Percentiles rank a stretch among this genome's conserved stretches.
Evolutionary conservation across 1,140 invertebrate genomes (phyloP).

Genomic region (Paraescarpia echinospica): DNA sequence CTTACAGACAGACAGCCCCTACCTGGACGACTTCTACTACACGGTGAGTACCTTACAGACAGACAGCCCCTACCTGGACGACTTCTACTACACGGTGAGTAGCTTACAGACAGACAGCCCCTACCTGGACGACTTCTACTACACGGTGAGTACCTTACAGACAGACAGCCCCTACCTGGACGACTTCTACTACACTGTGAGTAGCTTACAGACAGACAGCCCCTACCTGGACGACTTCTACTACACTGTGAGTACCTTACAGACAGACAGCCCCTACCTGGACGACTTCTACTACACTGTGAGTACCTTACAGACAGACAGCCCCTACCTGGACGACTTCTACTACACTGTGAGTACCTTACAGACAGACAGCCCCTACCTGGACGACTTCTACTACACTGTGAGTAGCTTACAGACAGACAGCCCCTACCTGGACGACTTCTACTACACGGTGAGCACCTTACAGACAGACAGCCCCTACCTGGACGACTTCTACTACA

Average conservation of each 20-base stretch:
- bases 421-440: constrained; percentile 62
- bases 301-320: constrained; percentile 62
- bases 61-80: constrained; percentile 61
- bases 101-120: constrained; percentile 62
- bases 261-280: constrained; percentile 60
- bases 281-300: constrained; percentile 63
- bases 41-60: constrained; percentile 63
- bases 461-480: constrained; percentile 64
- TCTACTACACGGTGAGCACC: constrained; percentile 60
- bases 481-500: constrained; percentile 62
- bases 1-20: constrained; percentile 63
- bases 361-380: constrained; percentile 60
- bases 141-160: constrained; percentile 62
- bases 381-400: constrained; percentile 62
- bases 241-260: constrained; percentile 62
- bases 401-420: constrained; percentile 62
- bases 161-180: constrained; percentile 61
- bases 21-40: constrained; percentile 62
- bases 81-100: constrained; percentile 62
- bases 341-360: constrained; percentile 64
- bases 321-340: constrained; percentile 62
- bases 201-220: constrained; percentile 62
- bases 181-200: constrained; percentile 62
- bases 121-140: constrained; percentile 62
- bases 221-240: constrained; percentile 63